These are phyloP conservation scores for Ibidorhyncha struthersii DNA, from an alignment of 2,113 vertebrate species.

Conservation along the genomic window DNA sequence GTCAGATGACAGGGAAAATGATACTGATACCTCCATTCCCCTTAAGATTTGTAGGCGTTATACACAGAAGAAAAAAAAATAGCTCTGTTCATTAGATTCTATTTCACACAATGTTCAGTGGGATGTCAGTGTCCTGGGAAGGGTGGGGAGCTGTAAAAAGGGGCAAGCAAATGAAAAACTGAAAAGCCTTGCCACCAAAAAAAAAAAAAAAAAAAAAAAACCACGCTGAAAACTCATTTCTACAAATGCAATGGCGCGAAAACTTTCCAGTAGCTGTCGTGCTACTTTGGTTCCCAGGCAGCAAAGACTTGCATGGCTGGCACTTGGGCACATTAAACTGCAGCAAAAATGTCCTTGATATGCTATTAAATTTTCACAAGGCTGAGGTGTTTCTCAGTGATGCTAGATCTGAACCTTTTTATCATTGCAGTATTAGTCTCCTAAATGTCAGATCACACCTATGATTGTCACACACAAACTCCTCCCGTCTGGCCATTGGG, in stretches of 20 bases:
- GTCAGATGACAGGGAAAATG: background rate
- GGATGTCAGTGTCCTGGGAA: background rate
- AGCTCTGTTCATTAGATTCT: background rate
- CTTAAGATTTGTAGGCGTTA: background rate
- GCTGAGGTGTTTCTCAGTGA: background rate
- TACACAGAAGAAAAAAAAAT: background rate
- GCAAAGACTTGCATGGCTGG: background rate
- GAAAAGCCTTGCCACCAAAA: background rate
- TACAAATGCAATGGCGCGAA: background rate
- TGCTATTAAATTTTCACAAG: background rate
- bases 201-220: rapidly evolving
- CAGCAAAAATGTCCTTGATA: background rate
- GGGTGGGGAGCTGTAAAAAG: background rate
- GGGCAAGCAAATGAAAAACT: background rate
- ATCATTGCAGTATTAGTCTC: background rate
- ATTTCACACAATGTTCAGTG: background rate
- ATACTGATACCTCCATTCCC: background rate
- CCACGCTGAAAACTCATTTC: background rate
- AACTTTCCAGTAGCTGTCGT: background rate
- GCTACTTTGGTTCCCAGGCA: background rate
- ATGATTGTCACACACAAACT: background rate
- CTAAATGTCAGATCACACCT: background rate
- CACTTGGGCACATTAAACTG: background rate
- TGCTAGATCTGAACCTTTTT: background rate
- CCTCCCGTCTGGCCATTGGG: background rate